Evolutionary conservation across 2,888 invertebrate species (phyloP), one percentile per base, ranked within the genome.

Genomic region (Stenotaenia linearis): DNA sequence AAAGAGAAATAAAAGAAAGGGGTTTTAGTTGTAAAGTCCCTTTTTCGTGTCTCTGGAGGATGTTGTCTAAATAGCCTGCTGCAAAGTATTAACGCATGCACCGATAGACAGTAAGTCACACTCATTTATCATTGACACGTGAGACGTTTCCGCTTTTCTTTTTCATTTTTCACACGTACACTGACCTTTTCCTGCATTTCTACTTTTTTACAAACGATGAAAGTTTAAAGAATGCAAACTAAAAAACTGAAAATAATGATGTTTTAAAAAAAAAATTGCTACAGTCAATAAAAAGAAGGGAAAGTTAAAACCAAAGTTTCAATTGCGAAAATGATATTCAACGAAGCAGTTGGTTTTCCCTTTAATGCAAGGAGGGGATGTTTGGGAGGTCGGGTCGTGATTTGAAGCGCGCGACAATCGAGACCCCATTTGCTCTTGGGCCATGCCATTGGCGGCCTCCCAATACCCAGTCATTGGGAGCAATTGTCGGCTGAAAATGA

Each of bases 1-100:
- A 69, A 69, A 69, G 69, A 69, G 69, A 69, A 69, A 69, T 69
- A 69, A 69, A 69, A 69, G 69, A 69, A 69, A 69, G 69, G 69
- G 69, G 69, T 69, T 69, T 69, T 69, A 69, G 69, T 28, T 69
- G 69, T 69, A 69, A 69, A 69, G 69, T 69, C 69, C 25, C 69
- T 28, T 28, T 69, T 69, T 10, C 28, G 12, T 69, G 28, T 28
- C 69, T 69, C 69, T 1, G 0, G 69, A 28, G 69, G 28, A 69
- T 69, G n/a, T 69, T 69, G 69, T 23, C 69, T 69, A 69, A 69
- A 69, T 69, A 69, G 69, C 69, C 69, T 69, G 69, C 69, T 69
- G 69, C 69, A 69, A 69, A 28, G 28, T 28, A 69, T 69, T 69
- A 69, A 69, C 69, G 69, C 69, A 69, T 69, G 69, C 25, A 69